Base-by-base conservation (phyloP, 2,888 invertebrate species). In the Chrysina gloriosa region DNA sequence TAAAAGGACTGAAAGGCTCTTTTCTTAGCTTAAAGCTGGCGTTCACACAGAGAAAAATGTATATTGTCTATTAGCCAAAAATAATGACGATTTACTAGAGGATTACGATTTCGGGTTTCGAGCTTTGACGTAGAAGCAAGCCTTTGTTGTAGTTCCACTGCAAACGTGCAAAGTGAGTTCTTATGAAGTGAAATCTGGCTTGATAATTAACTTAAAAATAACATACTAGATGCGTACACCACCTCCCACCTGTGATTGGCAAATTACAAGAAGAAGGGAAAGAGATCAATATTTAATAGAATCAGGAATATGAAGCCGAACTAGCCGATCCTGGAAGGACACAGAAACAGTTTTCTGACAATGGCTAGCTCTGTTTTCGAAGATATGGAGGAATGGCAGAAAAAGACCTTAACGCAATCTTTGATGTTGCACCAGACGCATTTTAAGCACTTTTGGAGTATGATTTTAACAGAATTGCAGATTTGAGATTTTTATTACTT, bases 351-450 rank as follows among this genome's bases (percentile, higher is more conserved):
- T 29, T 87, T 94, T 69, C 83, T 95, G 64, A 94, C 94, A 0
- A 94, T 94, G 93, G 90, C 93, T 0, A 94, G 94, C 71, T 94
- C 94, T 0, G 94, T 95, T 0, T 95, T 95, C 78, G 94, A 94
- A 78, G 91, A 93, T 0, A 87, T 77, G 94, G 94, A 0, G 91
- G 92, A 2, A 89, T 94, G 87, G 90, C 93, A 0, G 93, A 94
- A 77, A 90, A 91, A 73, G 85, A 83, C 71, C 92, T 93, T 0
- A 93, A 95, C 74, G 88, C 89, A 0, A 94, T 95, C 74, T 86
- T 91, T 31, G 94, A 95, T 80, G 93, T 94, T 1, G 93, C 93
- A 79, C 93, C 94, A 2, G 93, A 94, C 74, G 94, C 94, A 0
- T 95, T 95, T 76, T 91, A 90, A 80, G 90, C 93, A 2, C 84